Conservation (phyloP, 2,888 invertebrate genomes). For the Orthonychiurus folsomi region DNA sequence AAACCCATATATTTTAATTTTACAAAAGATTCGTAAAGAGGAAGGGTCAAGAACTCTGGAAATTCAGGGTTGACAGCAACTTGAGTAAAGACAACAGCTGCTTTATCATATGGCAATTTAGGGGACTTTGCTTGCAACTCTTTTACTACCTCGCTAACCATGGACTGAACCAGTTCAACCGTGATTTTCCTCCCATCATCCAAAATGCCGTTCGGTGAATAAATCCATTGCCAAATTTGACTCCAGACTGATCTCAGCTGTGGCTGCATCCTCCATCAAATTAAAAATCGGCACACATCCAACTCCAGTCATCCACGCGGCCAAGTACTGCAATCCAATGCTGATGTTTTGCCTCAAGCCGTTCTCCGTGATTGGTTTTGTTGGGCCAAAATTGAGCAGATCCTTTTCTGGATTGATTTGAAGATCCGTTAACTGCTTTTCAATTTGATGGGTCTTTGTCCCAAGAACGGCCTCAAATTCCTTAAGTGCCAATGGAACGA, state of each 20-base stretch:
- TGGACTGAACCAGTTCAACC: constrained; percentile 22
- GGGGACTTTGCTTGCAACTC: constrained; percentile 14
- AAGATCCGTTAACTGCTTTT: constrained; percentile 22
- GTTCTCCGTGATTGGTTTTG: constrained; percentile 24
- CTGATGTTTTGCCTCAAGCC: constrained; percentile 24
- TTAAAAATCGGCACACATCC: constrained; percentile 32
- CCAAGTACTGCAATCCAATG: constrained; percentile 28
- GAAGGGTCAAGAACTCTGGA: constrained; percentile 30
- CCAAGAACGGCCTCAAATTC: constrained; percentile 25
- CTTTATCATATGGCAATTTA: constrained; percentile 27
- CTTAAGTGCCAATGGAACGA: constrained; percentile 22
- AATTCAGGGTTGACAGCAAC: constrained; percentile 22
- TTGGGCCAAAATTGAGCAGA: constrained; percentile 24
- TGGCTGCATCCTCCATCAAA: constrained; percentile 34
- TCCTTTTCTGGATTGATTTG: constrained; percentile 17
- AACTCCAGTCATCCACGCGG: constrained; percentile 24
- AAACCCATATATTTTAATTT: too few species aligned
- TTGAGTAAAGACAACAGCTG: constrained; percentile 24
- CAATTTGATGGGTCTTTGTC: constrained; percentile 24
- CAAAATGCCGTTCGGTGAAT: constrained; percentile 26
- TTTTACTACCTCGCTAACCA: constrained; percentile 25
- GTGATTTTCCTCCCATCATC: constrained; percentile 30
- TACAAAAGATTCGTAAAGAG: constrained; percentile 31
- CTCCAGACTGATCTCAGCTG: constrained; percentile 32
- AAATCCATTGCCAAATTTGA: constrained; percentile 33